Conservation (phyloP, 2,888 invertebrate species). For the Scaptomyza reducta region DNA sequence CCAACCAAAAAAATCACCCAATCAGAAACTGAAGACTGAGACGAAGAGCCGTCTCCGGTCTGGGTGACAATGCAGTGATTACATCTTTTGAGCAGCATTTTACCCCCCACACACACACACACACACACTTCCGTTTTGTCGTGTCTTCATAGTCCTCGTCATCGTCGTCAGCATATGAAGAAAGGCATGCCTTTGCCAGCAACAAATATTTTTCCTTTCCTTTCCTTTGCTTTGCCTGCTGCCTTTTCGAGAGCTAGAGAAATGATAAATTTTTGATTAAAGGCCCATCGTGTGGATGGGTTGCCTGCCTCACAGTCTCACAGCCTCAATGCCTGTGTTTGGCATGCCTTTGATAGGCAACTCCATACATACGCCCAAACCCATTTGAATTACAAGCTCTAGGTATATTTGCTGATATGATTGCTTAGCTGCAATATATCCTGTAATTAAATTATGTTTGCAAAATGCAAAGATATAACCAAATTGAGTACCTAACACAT, state of each 20-base stretch:
- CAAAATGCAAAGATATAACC: neutral
- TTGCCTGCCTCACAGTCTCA: constrained; percentile 16
- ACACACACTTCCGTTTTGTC: constrained; percentile 50
- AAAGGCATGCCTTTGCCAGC: constrained; percentile 73
- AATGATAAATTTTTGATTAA: constrained; percentile 80
- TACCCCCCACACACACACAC: constrained; percentile 26
- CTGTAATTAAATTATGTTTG: neutral
- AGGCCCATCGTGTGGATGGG: constrained; percentile 53
- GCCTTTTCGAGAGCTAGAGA: constrained; percentile 28
- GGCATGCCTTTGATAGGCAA: constrained; percentile 60
- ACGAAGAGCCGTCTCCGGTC: constrained; percentile 47
- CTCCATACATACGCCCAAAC: constrained; percentile 7
- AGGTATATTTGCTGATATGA: constrained; percentile 1
- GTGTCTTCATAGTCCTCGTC: constrained; percentile 20
- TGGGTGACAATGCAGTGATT: constrained; percentile 80
- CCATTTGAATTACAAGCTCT: neutral
- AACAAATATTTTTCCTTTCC: constrained; percentile 59
- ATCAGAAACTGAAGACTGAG: constrained; percentile 18
- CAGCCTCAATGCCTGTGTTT: constrained; percentile 41
- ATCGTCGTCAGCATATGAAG: constrained; percentile 26
- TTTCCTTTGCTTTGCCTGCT: no score
- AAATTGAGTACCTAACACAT: neutral
- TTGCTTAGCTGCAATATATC: constrained; percentile 16
- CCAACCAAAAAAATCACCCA: constrained; percentile 1
- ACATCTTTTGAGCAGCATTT: constrained; percentile 74